Base-by-base conservation (phyloP, 2,888 invertebrate genomes). In the Agonopterix arenella region DNA sequence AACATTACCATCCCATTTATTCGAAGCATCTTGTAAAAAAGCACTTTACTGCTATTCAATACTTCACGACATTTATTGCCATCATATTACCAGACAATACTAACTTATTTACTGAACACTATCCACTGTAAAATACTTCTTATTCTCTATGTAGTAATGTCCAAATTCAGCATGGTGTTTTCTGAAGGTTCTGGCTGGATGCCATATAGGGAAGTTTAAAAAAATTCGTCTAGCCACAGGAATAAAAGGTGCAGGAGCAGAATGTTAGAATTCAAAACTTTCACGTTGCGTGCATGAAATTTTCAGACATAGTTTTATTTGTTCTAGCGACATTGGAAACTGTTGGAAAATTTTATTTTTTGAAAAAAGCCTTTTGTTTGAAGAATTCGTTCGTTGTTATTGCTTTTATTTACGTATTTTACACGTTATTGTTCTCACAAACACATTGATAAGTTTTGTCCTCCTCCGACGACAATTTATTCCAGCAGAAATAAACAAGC, bases 61-160 rank as follows among this genome's bases (percentile, higher is more conserved):
- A 76, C 68, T 40, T 40, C n/a, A 40, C 40, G 40, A 40, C 75
- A 81, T 81, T 83, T 82, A 84, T 81, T 80, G 71, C 78, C 76
- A 72, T 80, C 78, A 82, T 79, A 81, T 80, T 74, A 71, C 73
- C 78, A 79, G 79, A 83, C 80, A 81, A 80, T 77, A 68, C 74
- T 62, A 59, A 60, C 60, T 64, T 55, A 54, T 70, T 60, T 73
- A 70, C 60, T 60, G 66, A 66, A 54, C 51, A 56, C 49, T 51
- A 40, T 43, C 55, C 42, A 48, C 40, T 40, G 9, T 10, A 40
- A 40, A 40, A 43, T 13, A 28, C 4, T 5, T 11, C 43, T 11
- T 43, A 13, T 11, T 43, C 1, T 13, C 43, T 9, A 1, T 9
- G 43, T 4, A 13, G 3, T 11, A 43, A n/a, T 8, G 43, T 43